These are phyloP conservation scores for Lycodopsis pacificus DNA, from an alignment of 2,797 vertebrate genomes.

Conservation along the genomic window DNA sequence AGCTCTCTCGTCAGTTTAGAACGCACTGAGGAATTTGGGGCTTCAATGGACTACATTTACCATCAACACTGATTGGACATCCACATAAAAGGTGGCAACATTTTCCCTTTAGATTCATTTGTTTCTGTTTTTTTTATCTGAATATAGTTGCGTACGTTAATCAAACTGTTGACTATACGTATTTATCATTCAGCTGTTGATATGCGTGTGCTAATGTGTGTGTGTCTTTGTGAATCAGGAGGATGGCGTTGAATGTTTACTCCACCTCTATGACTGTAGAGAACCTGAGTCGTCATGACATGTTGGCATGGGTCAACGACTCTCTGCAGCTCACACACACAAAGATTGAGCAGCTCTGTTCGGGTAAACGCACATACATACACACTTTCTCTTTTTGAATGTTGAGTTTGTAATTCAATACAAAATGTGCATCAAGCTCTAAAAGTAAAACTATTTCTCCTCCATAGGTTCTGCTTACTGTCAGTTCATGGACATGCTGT, in stretches of 20 bases:
- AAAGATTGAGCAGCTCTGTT: slow-evolving; percentile 96
- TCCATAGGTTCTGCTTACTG: slow-evolving; percentile 91
- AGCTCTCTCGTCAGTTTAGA: background rate
- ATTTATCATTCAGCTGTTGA: background rate
- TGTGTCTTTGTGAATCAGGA: slow-evolving; percentile 81
- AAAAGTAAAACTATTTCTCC: background rate
- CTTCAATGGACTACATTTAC: background rate
- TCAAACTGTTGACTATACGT: background rate
- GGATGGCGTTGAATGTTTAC: slow-evolving; percentile 98
- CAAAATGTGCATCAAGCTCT: background rate
- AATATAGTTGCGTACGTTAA: background rate
- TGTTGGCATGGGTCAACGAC: slow-evolving; percentile 98
- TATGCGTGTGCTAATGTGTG: background rate
- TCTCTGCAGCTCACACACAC: slow-evolving; percentile 94
- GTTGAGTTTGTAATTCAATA: background rate
- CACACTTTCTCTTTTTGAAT: background rate
- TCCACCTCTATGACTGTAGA: slow-evolving; percentile 96
- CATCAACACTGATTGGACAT: background rate
- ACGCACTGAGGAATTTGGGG: background rate
- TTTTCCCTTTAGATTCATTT: background rate
- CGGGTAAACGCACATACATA: slow-evolving; percentile 82
- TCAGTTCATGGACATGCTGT: slow-evolving; percentile 99
- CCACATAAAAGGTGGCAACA: background rate
- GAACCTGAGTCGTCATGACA: slow-evolving; percentile 98
- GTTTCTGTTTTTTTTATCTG: background rate